Evolutionary conservation across 2,113 vertebrate species (phyloP), one percentile per base, ranked within the genome.

Genomic region (Aepyceros melampus): DNA sequence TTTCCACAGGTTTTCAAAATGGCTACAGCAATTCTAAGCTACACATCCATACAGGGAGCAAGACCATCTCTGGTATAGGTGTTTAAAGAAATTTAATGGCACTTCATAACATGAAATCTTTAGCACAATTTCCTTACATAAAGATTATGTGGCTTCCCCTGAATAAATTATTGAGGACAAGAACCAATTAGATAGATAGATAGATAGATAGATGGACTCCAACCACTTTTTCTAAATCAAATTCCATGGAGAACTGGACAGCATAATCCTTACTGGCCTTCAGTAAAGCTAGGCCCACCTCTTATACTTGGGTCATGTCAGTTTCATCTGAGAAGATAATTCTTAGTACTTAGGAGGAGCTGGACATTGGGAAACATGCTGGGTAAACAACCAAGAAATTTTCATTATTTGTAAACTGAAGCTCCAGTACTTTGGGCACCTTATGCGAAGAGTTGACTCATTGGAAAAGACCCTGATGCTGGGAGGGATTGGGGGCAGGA

Each of bases 111-210:
- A 9, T 91, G 53, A 8, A 67, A 33, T 40, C 14, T 36, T 79
- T 17, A 87, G 6, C 53, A 47, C 9, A 43, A 1, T 56, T 85
- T 6, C 17, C 12, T 82, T 29, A 60, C 6, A 9, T 71, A 47
- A 89, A 43, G 2, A 6, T 81, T 33, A 23, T 16, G 2, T 19
- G 29, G 7, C 36, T 95, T 33, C 31, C 13, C 33, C 27, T 91
- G 45, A 97, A 87, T 36, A 84, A 33, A 55, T 81, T 53, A 91
- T 9, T 91, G 17, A 64, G 40, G 17, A 33, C 36, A 93, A 67
- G 13, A 2, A 81, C 47, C 10, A 36, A 6, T 49, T 67, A 2
- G 17, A 4, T n/a, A 9, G 17, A 2, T n/a, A 1, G 10, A 12
- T 8, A 15, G 43, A 1, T 62, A 33, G 5, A 27, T 13, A 71